Evolutionary conservation across 1,140 invertebrate species (phyloP).

Genomic region (Drosophila carrolli): DNA sequence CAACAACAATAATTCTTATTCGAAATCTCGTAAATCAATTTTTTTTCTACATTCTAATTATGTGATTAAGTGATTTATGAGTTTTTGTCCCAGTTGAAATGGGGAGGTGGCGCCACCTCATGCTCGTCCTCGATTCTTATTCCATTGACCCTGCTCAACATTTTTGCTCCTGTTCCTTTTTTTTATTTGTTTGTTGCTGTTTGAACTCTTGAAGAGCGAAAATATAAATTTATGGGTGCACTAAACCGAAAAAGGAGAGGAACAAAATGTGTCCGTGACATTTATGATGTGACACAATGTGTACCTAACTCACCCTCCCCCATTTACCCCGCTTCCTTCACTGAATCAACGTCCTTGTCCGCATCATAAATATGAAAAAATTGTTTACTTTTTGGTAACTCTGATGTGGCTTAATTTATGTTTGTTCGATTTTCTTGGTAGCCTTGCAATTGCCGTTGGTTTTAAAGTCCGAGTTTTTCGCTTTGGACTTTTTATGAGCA

Average conservation of each 20-base stretch:
- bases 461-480: background rate
- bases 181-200: constrained; percentile 62
- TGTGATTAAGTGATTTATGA: constrained; percentile 83
- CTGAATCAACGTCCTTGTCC: background rate
- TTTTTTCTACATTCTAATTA: constrained; percentile 82
- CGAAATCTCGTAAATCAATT: constrained; percentile 82
- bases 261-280: constrained; percentile 77
- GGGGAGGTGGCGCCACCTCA: constrained; percentile 16
- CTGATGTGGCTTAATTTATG: constrained; percentile 55
- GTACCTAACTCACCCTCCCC: constrained; percentile 42
- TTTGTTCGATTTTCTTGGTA: constrained; percentile 41
- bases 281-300: constrained; percentile 79
- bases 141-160: constrained; percentile 69
- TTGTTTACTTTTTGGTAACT: constrained; percentile 65
- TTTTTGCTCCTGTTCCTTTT: constrained; percentile 26
- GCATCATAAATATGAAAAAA: constrained; percentile 35
- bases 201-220: constrained; percentile 64
- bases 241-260: constrained; percentile 35
- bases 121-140: constrained; percentile 9
- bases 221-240: constrained; percentile 70
- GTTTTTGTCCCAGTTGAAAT: constrained; percentile 36
- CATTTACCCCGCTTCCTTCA: background rate
- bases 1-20: constrained; percentile 61
- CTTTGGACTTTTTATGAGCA: background rate
- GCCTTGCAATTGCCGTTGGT: background rate